Conservation (phyloP, 2,113 vertebrate genomes). For the Cephalopterus ornatus region DNA sequence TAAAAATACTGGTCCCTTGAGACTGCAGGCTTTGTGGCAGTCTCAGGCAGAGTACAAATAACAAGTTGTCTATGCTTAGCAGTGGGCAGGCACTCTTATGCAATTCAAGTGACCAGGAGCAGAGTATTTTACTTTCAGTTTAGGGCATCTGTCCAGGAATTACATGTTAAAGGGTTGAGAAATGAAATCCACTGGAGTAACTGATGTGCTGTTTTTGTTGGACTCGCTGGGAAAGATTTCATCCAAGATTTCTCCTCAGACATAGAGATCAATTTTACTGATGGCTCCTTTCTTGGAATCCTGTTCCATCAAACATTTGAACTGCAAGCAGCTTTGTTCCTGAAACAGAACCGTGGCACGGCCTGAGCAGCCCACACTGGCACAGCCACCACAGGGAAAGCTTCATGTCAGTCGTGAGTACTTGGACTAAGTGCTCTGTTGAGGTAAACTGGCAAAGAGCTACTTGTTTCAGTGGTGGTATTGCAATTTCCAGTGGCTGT, state of each 20-base stretch:
- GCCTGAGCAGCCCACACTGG: background rate
- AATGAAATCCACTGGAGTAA: conserved; percentile 49
- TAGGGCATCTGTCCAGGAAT: conserved; percentile 44
- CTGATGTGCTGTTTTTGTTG: conserved; percentile 55
- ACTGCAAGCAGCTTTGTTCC: background rate
- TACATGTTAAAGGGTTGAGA: conserved; percentile 43
- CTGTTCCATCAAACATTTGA: background rate
- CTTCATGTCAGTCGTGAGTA: background rate
- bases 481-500: background rate
- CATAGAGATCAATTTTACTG: conserved; percentile 31
- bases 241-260: conserved; percentile 49
- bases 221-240: background rate
- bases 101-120: background rate
- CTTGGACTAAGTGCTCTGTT: background rate
- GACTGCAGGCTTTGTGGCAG: background rate
- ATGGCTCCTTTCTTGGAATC: conserved; percentile 44
- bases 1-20: conserved; percentile 11
- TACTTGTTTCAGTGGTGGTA: background rate
- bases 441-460: background rate
- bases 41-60: background rate
- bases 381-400: background rate
- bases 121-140: background rate
- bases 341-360: fast-evolving
- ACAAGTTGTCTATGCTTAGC: background rate
- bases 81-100: background rate